Evolutionary conservation across 2,888 invertebrate genomes (phyloP), one percentile per base, ranked within the genome.

Genomic region (Pecten maximus): DNA sequence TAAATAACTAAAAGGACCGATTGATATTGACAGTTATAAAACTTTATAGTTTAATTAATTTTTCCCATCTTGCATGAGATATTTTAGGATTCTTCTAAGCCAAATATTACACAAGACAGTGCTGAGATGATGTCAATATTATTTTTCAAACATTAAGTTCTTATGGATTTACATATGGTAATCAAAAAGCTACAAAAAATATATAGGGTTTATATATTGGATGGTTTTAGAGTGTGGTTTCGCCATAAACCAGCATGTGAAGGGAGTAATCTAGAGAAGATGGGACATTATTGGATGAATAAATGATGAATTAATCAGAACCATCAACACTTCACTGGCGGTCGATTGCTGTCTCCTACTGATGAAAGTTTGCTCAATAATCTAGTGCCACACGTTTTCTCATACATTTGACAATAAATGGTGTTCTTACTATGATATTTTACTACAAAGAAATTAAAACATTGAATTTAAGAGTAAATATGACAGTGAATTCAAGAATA

Each of bases 251-350:
- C 28, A 28, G 28, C 35, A 74, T 23, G 35, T 8, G 12, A 74
- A 35, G 74, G 35, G 35, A 74, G 6, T 74, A 74, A 74, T 28
- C 74, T 15, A 35, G 15, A 35, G 28, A 35, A 60, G 23, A 60
- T 23, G 2, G 15, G 28, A 6, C 74, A 74, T 74, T 74, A 74
- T 23, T 74, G 4, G 35, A 28, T 74, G 74, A 74, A 74, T 74
- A 74, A 74, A 74, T 74, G 28, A 74, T 74, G 35, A 74, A 74
- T 74, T 74, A 74, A 74, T 74, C 74, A 35, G 74, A 74, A 35
- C 35, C 28, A 74, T 74, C 74, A 28, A 74, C 28, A 74, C 74
- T 74, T 23, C 74, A 74, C 35, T 23, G 1, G n/a, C 2, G 4
- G n/a, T 60, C 2, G n/a, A 3, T 23, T 23, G 2, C 23, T 60